phyloP scores from a whole-genome alignment of 2,113 vertebrate genomes.

The Tragelaphus buxtoni region DNA sequence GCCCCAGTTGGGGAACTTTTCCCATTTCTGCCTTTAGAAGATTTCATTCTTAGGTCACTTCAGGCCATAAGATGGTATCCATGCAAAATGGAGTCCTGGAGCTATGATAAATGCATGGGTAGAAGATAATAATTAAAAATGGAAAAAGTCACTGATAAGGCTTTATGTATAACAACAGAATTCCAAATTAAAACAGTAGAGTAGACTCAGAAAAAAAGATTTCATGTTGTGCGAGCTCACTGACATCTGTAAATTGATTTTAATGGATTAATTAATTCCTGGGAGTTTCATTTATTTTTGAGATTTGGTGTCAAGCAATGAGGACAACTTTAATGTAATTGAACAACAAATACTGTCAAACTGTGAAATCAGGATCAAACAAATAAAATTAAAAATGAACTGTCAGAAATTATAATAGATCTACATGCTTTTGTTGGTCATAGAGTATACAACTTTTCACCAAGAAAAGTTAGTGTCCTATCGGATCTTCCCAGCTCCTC shows the following conservation, averaged over 20 bases:
- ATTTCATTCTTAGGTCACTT: background rate
- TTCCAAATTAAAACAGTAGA: background rate
- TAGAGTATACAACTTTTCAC: background rate
- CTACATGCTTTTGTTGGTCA: background rate
- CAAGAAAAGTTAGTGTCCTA: background rate
- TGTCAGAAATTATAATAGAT: background rate
- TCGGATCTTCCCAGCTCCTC: background rate
- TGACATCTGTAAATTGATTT: background rate
- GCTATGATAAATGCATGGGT: background rate
- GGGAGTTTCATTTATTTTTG: background rate
- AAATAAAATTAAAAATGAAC: background rate
- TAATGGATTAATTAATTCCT: background rate
- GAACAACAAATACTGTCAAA: background rate
- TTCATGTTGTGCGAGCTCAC: background rate
- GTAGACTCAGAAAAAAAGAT: background rate
- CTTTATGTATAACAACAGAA: background rate
- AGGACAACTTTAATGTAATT: background rate
- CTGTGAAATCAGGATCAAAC: background rate
- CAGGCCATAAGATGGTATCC: background rate
- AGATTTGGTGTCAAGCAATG: background rate
- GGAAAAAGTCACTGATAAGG: background rate
- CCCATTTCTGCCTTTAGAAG: background rate
- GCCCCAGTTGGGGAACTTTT: background rate
- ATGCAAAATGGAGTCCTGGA: background rate
- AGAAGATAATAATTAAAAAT: background rate